Evolutionary conservation across 2,797 vertebrate genomes (phyloP), one percentile per base, ranked within the genome.

Genomic region (Octomys mimax): DNA sequence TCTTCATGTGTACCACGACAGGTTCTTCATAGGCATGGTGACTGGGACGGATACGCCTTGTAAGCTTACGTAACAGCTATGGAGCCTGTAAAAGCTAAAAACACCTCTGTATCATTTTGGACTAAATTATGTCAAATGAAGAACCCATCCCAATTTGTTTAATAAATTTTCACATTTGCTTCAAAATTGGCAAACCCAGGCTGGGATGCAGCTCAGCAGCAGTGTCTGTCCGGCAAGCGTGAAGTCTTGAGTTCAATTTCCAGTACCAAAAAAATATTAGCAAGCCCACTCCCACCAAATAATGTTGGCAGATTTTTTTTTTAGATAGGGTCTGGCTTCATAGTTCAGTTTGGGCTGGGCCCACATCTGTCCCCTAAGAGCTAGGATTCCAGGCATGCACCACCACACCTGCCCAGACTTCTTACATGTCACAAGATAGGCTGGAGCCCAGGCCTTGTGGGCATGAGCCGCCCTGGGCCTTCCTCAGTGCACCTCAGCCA

Each of bases 151-250:
- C 46, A 84, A 83, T 75, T 93, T n/a, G 36, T 52, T 84, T 89
- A 57, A 70, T 54, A 31, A 61, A n/a, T 75, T 92, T 93, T 71
- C 78, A 87, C 21, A 85, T 85, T 82, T 90, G 73, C 95, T 94
- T 85, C 61, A 62, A 86, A 87, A n/a, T 64, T 10, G 71, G 78
- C 62, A 77, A 28, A 70, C 33, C 52, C 2, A 54, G 52, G 52
- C 52, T 54, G 52, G 52, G 52, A 3, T 54, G 13, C 13, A 54
- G 52, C 13, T 54, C 52, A 54, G 52, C 13, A 16, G 52, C 52
- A 16, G 12, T 16, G 52, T 54, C 52, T 54, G 52, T 54, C 52
- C 16, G 52, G 52, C 52, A 54, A 54, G 52, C 13, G 12, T 52
- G 49, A 52, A 9, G 49, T 12, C 52, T 11, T 14, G 52, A 54